A percentile compares a stretch with the other conserved stretches of the same genome.
Conservation (phyloP, 2,888 invertebrate genomes). For the Crepidodera aurea region DNA sequence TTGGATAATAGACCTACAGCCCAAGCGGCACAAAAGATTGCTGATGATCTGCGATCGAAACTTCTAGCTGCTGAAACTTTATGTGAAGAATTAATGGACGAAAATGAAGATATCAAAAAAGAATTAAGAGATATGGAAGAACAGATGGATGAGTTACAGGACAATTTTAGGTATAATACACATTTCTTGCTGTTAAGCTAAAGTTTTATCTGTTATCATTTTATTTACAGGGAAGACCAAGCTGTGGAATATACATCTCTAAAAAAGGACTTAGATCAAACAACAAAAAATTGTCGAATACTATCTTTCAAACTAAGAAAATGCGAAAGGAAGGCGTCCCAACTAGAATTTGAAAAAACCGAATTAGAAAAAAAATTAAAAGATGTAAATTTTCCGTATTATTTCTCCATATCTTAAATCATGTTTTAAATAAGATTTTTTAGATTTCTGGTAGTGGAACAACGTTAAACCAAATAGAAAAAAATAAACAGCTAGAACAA, state of each 20-base stretch:
- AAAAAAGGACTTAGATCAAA: conserved; percentile 94
- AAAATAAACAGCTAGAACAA: conserved; percentile 83
- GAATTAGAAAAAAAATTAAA: conserved; percentile 75
- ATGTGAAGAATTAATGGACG: conserved; percentile 94
- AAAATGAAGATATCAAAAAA: conserved; percentile 93
- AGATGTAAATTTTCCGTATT: conserved; percentile 57
- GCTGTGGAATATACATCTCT: conserved; percentile 94
- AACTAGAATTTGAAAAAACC: conserved; percentile 85
- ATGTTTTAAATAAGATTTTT: conserved; percentile 32
- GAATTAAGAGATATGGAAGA: conserved; percentile 93
- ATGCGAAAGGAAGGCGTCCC: conserved; percentile 88
- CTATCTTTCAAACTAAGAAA: conserved; percentile 97
- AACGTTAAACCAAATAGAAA: conserved; percentile 70
- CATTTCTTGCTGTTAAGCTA: background rate
- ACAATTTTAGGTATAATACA: conserved; percentile 77
- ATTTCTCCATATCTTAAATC: conserved; percentile 8
- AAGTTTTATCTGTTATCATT: background rate
- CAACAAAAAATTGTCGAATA: conserved; percentile 97
- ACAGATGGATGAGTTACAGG: conserved; percentile 99
- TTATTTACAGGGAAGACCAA: conserved; percentile 84
- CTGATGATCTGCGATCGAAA: conserved; percentile 82
- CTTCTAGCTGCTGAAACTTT: conserved; percentile 88
- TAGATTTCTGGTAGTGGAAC: conserved; percentile 66
- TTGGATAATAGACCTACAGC: conserved; percentile 67
- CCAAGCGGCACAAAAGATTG: conserved; percentile 67